Percentiles rank a stretch among this genome's conserved stretches.
Evolutionary conservation across 2,888 invertebrate species (phyloP).

Genomic region (Emmelina monodactyla): DNA sequence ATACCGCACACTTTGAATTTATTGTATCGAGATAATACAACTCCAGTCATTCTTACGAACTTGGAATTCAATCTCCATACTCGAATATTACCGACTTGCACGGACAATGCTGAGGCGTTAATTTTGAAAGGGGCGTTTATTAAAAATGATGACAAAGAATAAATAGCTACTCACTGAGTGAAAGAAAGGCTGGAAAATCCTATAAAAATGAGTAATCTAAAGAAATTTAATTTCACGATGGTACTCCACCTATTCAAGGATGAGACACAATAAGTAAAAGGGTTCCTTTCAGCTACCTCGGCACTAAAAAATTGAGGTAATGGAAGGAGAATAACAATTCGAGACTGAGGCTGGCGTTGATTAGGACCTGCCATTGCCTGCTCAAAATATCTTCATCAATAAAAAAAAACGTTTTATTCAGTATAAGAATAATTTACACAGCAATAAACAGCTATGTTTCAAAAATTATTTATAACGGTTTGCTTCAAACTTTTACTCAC

Average conservation of each 20-base stretch:
- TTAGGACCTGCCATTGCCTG: too few species aligned
- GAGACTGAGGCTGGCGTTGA: too few species aligned
- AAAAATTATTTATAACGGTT: too few species aligned
- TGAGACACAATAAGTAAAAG: constrained; percentile 59
- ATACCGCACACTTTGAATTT: constrained; percentile 22
- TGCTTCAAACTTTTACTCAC: too few species aligned
- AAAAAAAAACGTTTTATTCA: too few species aligned
- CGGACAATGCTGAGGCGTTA: too few species aligned
- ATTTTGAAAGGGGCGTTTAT: not conserved
- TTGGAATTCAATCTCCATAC: too few species aligned
- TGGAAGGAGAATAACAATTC: constrained; percentile 65
- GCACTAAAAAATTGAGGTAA: constrained; percentile 63
- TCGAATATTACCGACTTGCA: too few species aligned
- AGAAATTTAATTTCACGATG: constrained; percentile 50
- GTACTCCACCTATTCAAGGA: constrained; percentile 44
- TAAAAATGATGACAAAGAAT: not conserved
- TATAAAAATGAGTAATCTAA: constrained; percentile 37
- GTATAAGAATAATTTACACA: too few species aligned
- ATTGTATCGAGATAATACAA: constrained; percentile 17
- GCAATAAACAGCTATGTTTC: too few species aligned
- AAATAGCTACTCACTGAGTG: constrained; percentile 10
- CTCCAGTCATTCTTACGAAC: not conserved
- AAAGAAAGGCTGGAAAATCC: constrained; percentile 16
- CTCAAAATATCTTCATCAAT: too few species aligned
- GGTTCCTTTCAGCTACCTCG: constrained; percentile 55